Conservation (phyloP, 2,888 invertebrate species). For the Nephrotoma appendiculata region DNA sequence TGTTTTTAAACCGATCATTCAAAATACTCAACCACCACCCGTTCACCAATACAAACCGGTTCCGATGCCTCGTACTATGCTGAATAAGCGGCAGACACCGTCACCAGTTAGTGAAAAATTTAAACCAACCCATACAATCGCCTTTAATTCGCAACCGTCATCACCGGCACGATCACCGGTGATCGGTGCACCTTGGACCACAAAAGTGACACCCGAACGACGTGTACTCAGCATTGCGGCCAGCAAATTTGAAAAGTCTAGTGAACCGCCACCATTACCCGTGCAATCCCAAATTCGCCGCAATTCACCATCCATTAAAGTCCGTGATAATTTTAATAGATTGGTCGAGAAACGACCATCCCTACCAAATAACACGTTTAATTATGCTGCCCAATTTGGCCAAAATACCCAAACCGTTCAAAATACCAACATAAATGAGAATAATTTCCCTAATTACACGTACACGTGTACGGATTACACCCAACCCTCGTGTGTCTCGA, state of each 20-base stretch:
- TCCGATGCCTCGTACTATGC: conserved; percentile 10
- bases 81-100: neutral
- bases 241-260: conserved; percentile 37
- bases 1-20: conserved; percentile 3
- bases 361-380: conserved; percentile 22
- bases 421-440: neutral
- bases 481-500: conserved; percentile 27
- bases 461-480: conserved; percentile 39
- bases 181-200: conserved; percentile 34
- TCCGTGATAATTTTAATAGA: neutral
- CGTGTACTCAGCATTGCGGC: conserved; percentile 38
- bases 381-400: conserved; percentile 3
- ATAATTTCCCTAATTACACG: conserved; percentile 11
- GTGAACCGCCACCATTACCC: neutral
- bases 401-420: conserved; percentile 18
- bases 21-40: neutral
- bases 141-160: conserved; percentile 14
- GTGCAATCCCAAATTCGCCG: neutral
- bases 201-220: conserved; percentile 28
- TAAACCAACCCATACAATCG: neutral
- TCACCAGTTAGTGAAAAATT: neutral
- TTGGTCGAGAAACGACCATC: conserved; percentile 23
- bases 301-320: conserved; percentile 10
- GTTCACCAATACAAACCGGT: conserved; percentile 8
- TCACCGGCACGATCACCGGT: conserved; percentile 18